A percentile compares a stretch with the other conserved stretches of the same genome.
phyloP scores from a whole-genome alignment of 2,797 vertebrate genomes.

The Dipus sagitta region DNA sequence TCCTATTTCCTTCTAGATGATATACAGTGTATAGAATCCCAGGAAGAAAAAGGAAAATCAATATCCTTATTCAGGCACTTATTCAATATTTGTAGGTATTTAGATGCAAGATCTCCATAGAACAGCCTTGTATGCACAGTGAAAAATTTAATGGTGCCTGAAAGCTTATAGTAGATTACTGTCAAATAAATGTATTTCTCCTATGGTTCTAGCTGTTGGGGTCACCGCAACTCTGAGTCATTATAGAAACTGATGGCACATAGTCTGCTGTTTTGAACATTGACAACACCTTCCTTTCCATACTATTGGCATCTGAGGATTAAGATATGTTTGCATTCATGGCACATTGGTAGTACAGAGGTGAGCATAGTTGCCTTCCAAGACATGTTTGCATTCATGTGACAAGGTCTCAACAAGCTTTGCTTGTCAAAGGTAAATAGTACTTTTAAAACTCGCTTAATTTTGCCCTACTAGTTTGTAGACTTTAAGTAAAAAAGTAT shows the following conservation, averaged over 20 bases:
- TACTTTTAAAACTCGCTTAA: neutral
- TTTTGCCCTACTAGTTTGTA: neutral
- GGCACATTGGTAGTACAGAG: too few species aligned
- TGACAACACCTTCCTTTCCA: neutral
- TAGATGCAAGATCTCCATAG: neutral
- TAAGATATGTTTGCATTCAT: neutral
- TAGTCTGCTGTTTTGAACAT: neutral
- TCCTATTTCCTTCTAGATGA: neutral
- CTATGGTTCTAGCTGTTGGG: neutral
- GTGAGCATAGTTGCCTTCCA: too few species aligned
- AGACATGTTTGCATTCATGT: neutral
- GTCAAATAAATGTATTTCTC: conserved; percentile 45
- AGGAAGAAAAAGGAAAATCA: conserved; percentile 13
- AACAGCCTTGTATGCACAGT: neutral
- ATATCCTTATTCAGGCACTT: neutral
- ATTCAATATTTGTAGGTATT: neutral
- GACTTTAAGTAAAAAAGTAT: neutral
- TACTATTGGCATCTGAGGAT: neutral
- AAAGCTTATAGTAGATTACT: neutral
- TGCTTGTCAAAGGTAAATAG: conserved; percentile 5
- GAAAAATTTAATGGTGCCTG: conserved; percentile 3
- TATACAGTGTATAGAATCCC: conserved; percentile 9
- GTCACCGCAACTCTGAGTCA: conserved; percentile 9
- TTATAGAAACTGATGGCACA: neutral
- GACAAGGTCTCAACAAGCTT: neutral